Conservation (phyloP, 2,888 invertebrate genomes). For the Sthenelais limicola region DNA sequence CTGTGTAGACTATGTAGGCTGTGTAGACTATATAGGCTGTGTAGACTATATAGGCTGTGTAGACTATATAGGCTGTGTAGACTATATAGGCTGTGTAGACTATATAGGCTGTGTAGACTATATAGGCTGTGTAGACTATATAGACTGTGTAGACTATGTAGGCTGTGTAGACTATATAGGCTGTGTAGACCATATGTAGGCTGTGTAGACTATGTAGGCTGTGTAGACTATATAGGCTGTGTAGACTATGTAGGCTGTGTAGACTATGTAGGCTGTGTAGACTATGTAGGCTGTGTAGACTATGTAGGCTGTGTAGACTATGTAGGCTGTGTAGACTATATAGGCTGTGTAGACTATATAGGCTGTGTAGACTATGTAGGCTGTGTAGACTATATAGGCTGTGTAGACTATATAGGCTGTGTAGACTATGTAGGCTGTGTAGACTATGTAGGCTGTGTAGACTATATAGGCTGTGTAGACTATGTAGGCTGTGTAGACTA, state of each 20-base stretch:
- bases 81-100: not conserved
- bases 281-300: not conserved
- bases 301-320: not conserved
- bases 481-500: too few species aligned
- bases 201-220: not conserved
- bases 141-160: not conserved
- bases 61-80: not conserved
- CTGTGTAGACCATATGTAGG: not conserved
- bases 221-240: not conserved
- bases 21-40: not conserved
- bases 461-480: too few species aligned
- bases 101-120: not conserved
- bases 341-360: too few species aligned
- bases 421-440: too few species aligned
- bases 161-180: not conserved
- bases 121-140: not conserved
- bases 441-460: too few species aligned
- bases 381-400: too few species aligned
- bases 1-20: not conserved
- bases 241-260: not conserved
- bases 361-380: too few species aligned
- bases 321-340: too few species aligned
- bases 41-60: not conserved
- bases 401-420: too few species aligned
- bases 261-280: not conserved